Evolutionary conservation across 2,888 invertebrate genomes (phyloP), one percentile per base, ranked within the genome.

Genomic region (Odontothrips loti): DNA sequence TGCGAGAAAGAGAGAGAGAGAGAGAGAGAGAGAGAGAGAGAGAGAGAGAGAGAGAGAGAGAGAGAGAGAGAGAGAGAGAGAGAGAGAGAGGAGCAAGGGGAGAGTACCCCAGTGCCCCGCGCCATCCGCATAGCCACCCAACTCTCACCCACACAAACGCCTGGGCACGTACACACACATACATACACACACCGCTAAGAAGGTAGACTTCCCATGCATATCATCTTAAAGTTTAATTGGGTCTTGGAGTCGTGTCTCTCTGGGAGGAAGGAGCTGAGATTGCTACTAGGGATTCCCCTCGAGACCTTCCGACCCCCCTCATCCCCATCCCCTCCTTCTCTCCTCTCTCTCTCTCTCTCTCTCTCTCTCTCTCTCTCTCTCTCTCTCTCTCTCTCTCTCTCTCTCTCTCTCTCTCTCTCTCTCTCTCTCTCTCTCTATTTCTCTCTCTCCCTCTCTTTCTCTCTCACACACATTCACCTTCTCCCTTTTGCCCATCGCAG

Each of bases 151-250:
- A 27, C 68, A 75, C 68, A 75, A 27, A 75, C 68, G 27, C 68
- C 12, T 2, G 68, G 23, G 27, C 23, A 27, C 68, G 68, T 27
- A 75, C 58, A 58, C 58, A 58, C 58, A 58, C 17, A 58, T 15
- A 58, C 58, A 58, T 20, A 51, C 23, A 23, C 68, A 27, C 68
- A 23, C 12, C 68, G 68, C 68, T 75, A 75, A 75, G 68, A 75
- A 75, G 68, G 68, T 75, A 75, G 68, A 75, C 68, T 75, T 75
- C 68, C 68, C 68, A 75, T 75, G 68, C 68, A 75, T 75, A 75
- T 75, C 68, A 75, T 75, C 27, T 75, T 75, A 75, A 75, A 75
- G 68, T 75, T 75, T 75, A 75, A 75, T 75, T 75, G 68, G 68
- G 68, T 75, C 68, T 75, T 75, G 68, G 68, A 75, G 68, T 75